These are phyloP conservation scores for Misgurnus mizolepis DNA, from an alignment of 2,113 vertebrate species.

Conservation along the genomic window DNA sequence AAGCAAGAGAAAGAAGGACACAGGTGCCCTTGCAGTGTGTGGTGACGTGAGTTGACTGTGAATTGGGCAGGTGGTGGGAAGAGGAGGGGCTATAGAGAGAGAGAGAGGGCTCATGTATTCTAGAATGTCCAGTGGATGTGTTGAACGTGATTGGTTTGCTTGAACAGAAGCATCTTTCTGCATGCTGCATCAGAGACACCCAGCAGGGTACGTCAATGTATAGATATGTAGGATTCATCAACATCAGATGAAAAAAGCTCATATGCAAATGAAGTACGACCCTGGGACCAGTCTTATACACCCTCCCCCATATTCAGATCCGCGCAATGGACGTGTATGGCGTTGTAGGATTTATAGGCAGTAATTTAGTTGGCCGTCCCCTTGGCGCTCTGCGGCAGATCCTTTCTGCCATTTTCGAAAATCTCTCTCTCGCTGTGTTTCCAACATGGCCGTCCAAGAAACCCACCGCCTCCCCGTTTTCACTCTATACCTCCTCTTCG, in stretches of 20 bases:
- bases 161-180: constrained; percentile 49
- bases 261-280: constrained; percentile 54
- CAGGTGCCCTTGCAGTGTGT: constrained; percentile 80
- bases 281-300: constrained; percentile 33
- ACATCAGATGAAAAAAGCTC: constrained; percentile 44
- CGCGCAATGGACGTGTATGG: constrained; percentile 26
- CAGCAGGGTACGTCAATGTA: constrained; percentile 24
- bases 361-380: constrained; percentile 46
- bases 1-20: constrained; percentile 74
- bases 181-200: constrained; percentile 30
- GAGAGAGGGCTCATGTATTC: constrained; percentile 60
- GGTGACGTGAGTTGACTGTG: constrained; percentile 81
- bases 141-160: constrained; percentile 57
- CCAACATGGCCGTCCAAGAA: constrained; percentile 55
- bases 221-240: constrained; percentile 45
- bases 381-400: constrained; percentile 46
- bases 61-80: constrained; percentile 80
- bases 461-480: constrained; percentile 44
- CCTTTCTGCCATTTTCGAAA: constrained; percentile 45
- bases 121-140: constrained; percentile 55
- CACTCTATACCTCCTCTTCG: constrained; percentile 26
- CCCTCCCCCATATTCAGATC: constrained; percentile 12
- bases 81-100: constrained; percentile 62
- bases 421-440: constrained; percentile 29
- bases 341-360: constrained; percentile 51